phyloP scores from a whole-genome alignment of 2,113 vertebrate species.

The Periophthalmodon schlosseri region DNA sequence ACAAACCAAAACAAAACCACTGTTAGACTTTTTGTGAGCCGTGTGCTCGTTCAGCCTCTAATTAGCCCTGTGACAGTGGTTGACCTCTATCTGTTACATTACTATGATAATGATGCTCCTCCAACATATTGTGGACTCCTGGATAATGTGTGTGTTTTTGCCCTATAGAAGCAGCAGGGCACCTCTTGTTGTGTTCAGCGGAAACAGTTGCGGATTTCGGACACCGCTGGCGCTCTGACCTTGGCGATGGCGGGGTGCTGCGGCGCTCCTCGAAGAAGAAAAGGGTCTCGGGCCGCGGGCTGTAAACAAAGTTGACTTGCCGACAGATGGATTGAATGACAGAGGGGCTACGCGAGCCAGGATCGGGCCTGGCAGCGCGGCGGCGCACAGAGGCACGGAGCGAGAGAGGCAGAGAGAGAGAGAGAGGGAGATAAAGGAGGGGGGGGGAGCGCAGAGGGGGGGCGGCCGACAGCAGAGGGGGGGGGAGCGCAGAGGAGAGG shows the following conservation, averaged over 20 bases:
- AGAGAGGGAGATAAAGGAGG: background rate
- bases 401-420: conserved; percentile 32
- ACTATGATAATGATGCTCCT: background rate
- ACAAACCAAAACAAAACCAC: too few species aligned
- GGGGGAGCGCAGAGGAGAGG: conserved; percentile 81
- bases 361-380: conserved; percentile 96
- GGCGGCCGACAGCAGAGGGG: conserved; percentile 99
- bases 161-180: background rate
- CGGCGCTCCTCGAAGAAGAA: conserved; percentile 97
- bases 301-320: conserved; percentile 99
- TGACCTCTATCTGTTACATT: background rate
- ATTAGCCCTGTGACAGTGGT: too few species aligned
- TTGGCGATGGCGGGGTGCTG: conserved; percentile 84
- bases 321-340: conserved; percentile 99
- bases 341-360: conserved; percentile 99
- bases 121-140: background rate
- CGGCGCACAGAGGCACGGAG: conserved; percentile 48
- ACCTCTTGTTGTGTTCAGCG: conserved; percentile 12
- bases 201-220: conserved; percentile 48
- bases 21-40: too few species aligned
- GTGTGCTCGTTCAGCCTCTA: too few species aligned
- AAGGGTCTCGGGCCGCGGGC: conserved; percentile 92
- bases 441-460: background rate
- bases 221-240: conserved; percentile 64
- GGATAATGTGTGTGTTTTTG: conserved; percentile 12